A percentile compares a stretch with the other conserved stretches of the same genome.
These are phyloP conservation scores for Parnassius mnemosyne DNA, from an alignment of 2,888 invertebrate genomes.

Conservation along the genomic window DNA sequence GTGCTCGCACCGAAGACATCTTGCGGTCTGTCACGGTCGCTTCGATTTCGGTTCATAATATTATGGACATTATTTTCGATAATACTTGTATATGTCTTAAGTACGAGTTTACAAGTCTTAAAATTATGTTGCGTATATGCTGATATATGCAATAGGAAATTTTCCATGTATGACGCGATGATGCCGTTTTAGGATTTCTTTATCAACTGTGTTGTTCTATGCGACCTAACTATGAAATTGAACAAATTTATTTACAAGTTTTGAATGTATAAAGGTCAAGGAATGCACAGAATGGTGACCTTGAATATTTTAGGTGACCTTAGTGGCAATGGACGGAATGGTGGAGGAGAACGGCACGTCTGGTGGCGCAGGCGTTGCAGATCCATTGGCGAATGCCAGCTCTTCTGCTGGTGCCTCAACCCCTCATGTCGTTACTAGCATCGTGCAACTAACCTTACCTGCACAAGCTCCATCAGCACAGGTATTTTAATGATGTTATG, in stretches of 20 bases:
- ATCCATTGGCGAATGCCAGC: conserved; percentile 54
- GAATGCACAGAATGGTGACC: conserved; percentile 74
- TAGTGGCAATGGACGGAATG: conserved; percentile 92
- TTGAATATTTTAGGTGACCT: conserved; percentile 84
- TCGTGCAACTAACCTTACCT: conserved; percentile 92
- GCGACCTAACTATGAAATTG: conserved; percentile 39
- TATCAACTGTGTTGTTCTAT: conserved; percentile 57
- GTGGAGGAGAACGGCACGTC: conserved; percentile 92
- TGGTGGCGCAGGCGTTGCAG: conserved; percentile 62
- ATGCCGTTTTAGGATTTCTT: conserved; percentile 61
- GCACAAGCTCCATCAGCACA: conserved; percentile 83
- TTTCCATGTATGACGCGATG: conserved; percentile 66
- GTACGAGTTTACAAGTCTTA: conserved; percentile 31
- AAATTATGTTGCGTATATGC: conserved; percentile 59
- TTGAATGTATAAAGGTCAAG: conserved; percentile 54
- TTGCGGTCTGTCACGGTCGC: conserved; percentile 77
- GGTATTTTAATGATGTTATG: conserved; percentile 60
- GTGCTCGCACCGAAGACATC: conserved; percentile 82
- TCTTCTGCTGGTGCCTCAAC: conserved; percentile 51
- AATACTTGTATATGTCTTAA: conserved; percentile 36
- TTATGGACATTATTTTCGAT: conserved; percentile 60
- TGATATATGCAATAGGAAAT: conserved; percentile 71
- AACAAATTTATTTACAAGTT: conserved; percentile 44
- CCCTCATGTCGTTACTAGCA: conserved; percentile 84
- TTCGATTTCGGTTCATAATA: conserved; percentile 68